Conservation (phyloP, 2,113 vertebrate species). For the Aleadryas rufinucha region DNA sequence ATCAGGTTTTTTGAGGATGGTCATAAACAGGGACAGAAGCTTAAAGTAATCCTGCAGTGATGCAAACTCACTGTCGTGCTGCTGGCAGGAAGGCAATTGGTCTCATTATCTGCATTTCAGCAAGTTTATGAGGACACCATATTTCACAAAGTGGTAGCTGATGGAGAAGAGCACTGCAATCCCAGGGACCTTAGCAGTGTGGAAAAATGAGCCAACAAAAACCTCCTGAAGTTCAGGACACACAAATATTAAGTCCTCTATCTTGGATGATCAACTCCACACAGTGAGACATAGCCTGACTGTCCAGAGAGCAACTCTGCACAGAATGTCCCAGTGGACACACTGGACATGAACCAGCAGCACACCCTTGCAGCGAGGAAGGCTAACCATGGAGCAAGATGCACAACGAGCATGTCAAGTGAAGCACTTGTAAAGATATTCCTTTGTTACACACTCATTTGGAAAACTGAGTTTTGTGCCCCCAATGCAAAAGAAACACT, state of each 20-base stretch:
- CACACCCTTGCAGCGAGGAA: fast-evolving
- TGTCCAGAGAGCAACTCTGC: background rate
- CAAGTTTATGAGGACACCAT: background rate
- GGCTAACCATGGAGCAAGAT: background rate
- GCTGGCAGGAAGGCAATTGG: background rate
- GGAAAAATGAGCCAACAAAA: background rate
- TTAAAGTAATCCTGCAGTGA: background rate
- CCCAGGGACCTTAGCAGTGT: background rate
- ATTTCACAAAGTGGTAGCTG: background rate
- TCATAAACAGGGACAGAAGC: background rate
- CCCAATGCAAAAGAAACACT: background rate
- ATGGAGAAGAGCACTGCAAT: background rate
- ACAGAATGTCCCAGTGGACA: background rate
- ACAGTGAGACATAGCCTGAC: background rate
- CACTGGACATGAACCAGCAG: background rate
- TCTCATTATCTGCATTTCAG: background rate
- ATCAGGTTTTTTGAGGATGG: background rate
- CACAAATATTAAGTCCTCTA: background rate
- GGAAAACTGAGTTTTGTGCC: background rate
- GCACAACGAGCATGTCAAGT: fast-evolving
- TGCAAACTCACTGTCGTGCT: background rate
- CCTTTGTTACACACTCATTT: background rate
- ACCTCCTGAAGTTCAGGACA: background rate
- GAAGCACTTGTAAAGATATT: background rate
- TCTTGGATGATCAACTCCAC: background rate